Percentiles rank a stretch among this genome's conserved stretches.
Evolutionary conservation across 2,797 vertebrate genomes (phyloP).

Genomic region (Cirrhinus mrigala): DNA sequence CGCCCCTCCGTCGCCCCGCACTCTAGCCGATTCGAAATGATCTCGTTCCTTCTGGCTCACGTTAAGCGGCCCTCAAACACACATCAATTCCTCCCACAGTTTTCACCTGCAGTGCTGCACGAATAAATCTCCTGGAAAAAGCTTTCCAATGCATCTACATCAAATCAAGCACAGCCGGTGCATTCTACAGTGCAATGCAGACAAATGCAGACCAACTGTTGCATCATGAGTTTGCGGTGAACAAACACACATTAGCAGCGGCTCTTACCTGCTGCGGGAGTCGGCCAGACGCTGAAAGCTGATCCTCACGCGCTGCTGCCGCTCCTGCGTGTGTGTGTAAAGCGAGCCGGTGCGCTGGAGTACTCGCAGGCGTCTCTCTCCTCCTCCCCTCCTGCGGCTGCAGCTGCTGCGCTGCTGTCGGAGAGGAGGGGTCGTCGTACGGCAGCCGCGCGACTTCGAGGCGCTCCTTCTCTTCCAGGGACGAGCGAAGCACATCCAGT

Average conservation of each 20-base stretch:
- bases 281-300: conserved; percentile 64
- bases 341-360: conserved; percentile 72
- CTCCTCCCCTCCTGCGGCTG: conserved; percentile 56
- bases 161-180: background rate
- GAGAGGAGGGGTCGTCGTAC: background rate
- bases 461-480: background rate
- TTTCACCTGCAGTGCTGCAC: conserved; percentile 2
- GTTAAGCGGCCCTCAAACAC: background rate
- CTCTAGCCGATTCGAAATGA: background rate
- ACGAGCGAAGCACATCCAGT: conserved; percentile 60
- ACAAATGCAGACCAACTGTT: conserved; percentile 42
- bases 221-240: background rate
- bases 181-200: background rate
- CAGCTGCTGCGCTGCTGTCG: conserved; percentile 61
- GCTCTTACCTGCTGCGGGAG: conserved; percentile 42
- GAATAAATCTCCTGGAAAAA: background rate
- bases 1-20: background rate
- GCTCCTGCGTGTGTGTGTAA: conserved; percentile 69
- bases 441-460: no score
- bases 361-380: conserved; percentile 69
- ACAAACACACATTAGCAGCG: background rate
- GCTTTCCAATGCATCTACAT: background rate
- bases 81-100: conserved; percentile 28
- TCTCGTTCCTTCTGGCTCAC: background rate
- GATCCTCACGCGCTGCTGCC: conserved; percentile 21